Evolutionary conservation across 1,140 invertebrate genomes (phyloP), one percentile per base, ranked within the genome.

Genomic region (Polypedilum pembai): DNA sequence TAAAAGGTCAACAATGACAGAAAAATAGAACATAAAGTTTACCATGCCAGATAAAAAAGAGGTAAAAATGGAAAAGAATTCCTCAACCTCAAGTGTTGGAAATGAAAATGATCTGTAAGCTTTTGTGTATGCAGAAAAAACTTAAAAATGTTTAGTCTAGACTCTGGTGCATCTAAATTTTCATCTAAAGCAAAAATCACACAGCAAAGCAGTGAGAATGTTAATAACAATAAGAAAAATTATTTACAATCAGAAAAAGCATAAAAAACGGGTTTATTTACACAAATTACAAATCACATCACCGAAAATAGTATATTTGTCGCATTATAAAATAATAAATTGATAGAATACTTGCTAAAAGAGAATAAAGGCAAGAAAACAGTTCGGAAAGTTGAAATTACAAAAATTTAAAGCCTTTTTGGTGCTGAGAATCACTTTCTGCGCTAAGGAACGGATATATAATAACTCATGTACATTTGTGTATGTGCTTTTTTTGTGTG

Each of bases 261-360:
- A n/a, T 56, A 56, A 56, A 56, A n/a, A 12, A 12, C n/a, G 45
- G n/a, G 15, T 56, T 56, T 56, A 56, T 56, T n/a, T 56, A 56
- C 45, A 56, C 45, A 56, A 56, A 56, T 12, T 56, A 33, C n/a
- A 56, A 56, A n/a, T 56, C 12, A 56, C 45, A 56, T 56, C 45
- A 56, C 45, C 45, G n/a, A n/a, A 56, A 56, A 1, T 15, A 56
- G 3, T 15, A 1, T 56, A n/a, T 56, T 56, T 56, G 45, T 56
- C 5, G 45, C 12, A 56, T 15, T 56, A n/a, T 56, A 10, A 56
- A 56, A 56, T 56, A 56, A 56, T 56, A 12, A 56, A 56, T 56
- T n/a, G 4, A 45, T n/a, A n/a, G n/a, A 56, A 56, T 56, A 56
- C 45, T 56, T 56, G 45, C 45, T 15, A 56, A 56, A 56, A 45